These are phyloP conservation scores for Galaxias olidus DNA, from an alignment of 2,797 vertebrate species.

Conservation along the genomic window DNA sequence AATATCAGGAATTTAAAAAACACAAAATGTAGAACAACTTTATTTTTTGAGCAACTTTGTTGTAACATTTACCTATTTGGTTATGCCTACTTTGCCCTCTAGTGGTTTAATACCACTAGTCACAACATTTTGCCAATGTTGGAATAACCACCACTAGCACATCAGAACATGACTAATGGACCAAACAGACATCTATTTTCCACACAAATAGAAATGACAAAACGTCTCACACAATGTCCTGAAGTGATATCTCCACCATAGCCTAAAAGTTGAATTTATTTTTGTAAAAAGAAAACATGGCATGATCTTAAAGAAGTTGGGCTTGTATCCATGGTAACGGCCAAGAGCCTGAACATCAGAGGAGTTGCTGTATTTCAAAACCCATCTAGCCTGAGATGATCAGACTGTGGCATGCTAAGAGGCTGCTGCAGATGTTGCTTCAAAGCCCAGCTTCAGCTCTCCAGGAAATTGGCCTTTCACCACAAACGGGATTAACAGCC, in stretches of 20 bases:
- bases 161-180: conserved; percentile 5
- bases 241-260: not conserved
- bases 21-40: no score
- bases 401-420: conserved; percentile 1
- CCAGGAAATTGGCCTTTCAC: no score
- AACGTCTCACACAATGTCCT: not conserved
- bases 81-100: conserved; percentile 65
- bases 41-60: no score
- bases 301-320: conserved; percentile 54
- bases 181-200: not conserved
- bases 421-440: no score
- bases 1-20: no score
- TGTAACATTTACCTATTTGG: not conserved
- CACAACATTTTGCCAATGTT: not conserved
- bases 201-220: not conserved
- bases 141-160: not conserved
- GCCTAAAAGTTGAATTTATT: conserved; percentile 21
- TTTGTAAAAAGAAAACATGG: conserved; percentile 48
- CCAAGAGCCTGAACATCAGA: conserved; percentile 51
- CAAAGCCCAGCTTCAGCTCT: no score
- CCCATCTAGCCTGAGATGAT: conserved; percentile 47
- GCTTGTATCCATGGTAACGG: conserved; percentile 71
- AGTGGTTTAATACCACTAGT: conserved; percentile 49
- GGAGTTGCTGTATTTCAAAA: conserved; percentile 57
- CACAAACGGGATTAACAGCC: no score